These are phyloP conservation scores for Tiphia femorata DNA, from an alignment of 2,888 invertebrate genomes.

Conservation along the genomic window DNA sequence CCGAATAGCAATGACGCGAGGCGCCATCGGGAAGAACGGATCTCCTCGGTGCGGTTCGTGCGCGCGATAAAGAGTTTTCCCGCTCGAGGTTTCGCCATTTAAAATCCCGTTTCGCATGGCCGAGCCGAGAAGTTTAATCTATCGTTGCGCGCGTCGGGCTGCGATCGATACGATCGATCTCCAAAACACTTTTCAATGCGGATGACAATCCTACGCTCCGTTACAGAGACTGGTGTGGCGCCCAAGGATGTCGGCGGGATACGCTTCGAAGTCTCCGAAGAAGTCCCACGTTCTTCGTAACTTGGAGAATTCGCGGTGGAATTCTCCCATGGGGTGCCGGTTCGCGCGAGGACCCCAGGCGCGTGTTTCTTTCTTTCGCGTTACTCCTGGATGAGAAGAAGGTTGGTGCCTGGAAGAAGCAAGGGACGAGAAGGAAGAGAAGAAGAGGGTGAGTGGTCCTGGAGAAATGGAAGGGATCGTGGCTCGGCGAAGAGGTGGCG, in stretches of 20 bases:
- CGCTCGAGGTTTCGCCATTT: too few relatives aligned
- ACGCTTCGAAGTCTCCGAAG: slow-evolving; percentile 28
- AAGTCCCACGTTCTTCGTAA: slow-evolving; percentile 29
- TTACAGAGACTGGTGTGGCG: too few relatives aligned
- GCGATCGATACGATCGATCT: too few relatives aligned
- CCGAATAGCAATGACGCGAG: slow-evolving; percentile 39
- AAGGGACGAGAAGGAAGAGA: background rate
- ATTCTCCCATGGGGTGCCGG: background rate
- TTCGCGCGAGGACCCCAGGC: background rate
- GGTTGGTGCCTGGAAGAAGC: background rate
- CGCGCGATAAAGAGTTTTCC: too few relatives aligned
- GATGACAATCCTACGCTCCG: too few relatives aligned
- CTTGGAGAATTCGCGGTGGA: slow-evolving; percentile 2
- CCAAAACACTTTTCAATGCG: too few relatives aligned
- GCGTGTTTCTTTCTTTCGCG: background rate
- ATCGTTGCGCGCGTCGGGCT: too few relatives aligned
- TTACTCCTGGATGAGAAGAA: background rate
- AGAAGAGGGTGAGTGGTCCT: too few relatives aligned
- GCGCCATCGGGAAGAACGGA: background rate
- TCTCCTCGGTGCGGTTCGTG: background rate
- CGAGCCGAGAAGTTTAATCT: too few relatives aligned
- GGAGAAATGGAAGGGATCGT: too few relatives aligned
- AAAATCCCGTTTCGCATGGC: too few relatives aligned
- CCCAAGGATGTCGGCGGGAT: too few relatives aligned
- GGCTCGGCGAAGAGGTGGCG: background rate